Base-by-base conservation (phyloP, 1,140 invertebrate species). In the Harpegnathos saltator region DNA sequence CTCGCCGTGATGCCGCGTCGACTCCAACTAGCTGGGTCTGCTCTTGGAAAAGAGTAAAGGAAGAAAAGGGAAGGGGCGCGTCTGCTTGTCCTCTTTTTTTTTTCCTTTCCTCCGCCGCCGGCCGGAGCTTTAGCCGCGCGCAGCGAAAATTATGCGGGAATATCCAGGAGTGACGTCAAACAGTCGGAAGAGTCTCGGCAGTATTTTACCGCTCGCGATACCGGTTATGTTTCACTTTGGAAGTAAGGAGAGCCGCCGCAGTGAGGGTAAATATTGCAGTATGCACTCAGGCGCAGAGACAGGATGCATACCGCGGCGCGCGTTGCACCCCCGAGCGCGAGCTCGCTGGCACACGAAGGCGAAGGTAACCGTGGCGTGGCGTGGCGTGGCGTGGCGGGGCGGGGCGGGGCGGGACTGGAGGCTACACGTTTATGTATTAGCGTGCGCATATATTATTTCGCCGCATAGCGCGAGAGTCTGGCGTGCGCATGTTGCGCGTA, bases 391-490 rank as follows among this genome's bases (percentile, higher is more conserved):
- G 82, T n/a, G 38, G 38, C 3, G 38, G 29, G 29, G 5, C 29
- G 5, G 5, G 29, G 38, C 38, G 11, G 7, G 38, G n/a, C 84
- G 82, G 87, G 85, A 90, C n/a, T n/a, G n/a, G n/a, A n/a, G n/a
- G n/a, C n/a, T n/a, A 33, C 29, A 33, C 91, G 91, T 92, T 90
- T 92, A 90, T 92, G 90, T 91, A 93, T 93, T 93, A 92, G 90
- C 91, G 86, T 84, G 86, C 88, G 89, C 90, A 93, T 93, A 91
- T 90, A 93, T 93, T 93, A 93, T 93, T 93, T 93, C 91, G 74
- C 63, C 82, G 90, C 84, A 86, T 88, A 89, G 90, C 85, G 84
- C 85, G 77, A 80, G 84, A 85, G 82, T 59, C 29, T 69, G 71
- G 63, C 83, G 58, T 81, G 83, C n/a, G n/a, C 73, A 85, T 75